These are phyloP conservation scores for Antedon mediterranea DNA, from an alignment of 53 echinoderm and acorn worm genomes.

Conservation along the genomic window DNA sequence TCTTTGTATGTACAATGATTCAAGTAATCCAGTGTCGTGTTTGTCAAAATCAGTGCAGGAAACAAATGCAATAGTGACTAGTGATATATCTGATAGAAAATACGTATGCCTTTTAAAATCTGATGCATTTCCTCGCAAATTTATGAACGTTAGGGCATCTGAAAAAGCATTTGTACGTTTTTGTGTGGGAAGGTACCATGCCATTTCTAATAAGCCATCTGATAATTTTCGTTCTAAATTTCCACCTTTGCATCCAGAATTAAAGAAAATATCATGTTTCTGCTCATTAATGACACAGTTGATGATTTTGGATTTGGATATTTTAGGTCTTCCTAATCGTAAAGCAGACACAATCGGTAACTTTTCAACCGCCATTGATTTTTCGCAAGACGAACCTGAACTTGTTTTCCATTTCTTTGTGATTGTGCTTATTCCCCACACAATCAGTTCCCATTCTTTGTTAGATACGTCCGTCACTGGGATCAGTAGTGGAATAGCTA, in stretches of 20 bases:
- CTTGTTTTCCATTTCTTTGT: slow-evolving; percentile 16
- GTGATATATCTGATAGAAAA: neutral
- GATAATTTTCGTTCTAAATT: neutral
- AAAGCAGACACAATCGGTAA: neutral
- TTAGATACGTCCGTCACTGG: neutral
- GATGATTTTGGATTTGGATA: neutral
- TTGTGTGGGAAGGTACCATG: neutral
- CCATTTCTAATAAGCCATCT: neutral
- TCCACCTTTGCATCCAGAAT: neutral
- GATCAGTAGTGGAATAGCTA: slow-evolving; percentile 8
- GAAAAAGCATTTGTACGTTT: neutral
- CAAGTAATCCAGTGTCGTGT: neutral
- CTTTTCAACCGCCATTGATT: neutral
- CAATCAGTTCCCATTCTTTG: neutral
- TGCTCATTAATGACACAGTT: neutral
- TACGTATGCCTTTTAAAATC: neutral
- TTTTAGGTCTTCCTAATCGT: neutral
- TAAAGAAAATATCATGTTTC: neutral
- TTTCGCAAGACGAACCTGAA: neutral
- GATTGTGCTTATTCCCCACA: too few species aligned
- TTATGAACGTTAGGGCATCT: slow-evolving; percentile 8
- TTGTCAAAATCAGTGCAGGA: neutral
- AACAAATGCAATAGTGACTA: slow-evolving; percentile 4
- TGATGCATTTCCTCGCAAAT: slow-evolving; percentile 5
- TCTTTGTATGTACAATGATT: neutral